Base-by-base conservation (phyloP, 2,888 invertebrate genomes). In the Harmothoe impar region DNA sequence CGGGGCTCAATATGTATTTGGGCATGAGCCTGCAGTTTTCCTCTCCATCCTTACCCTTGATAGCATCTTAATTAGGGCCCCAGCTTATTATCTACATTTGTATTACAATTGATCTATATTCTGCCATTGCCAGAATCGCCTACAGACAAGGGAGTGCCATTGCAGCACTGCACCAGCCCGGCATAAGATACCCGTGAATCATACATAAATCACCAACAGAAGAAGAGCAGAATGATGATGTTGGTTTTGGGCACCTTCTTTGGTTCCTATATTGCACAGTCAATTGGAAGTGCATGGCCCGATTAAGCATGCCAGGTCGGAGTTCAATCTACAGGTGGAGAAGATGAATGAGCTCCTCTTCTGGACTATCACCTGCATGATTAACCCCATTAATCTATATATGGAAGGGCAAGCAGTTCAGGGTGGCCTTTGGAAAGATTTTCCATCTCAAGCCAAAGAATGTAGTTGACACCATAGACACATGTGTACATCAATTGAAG, bases 171-270 rank as follows among this genome's bases (percentile, higher is more conserved):
- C n/a, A n/a, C 10, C 33, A 81, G 31, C 33, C 81, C 15, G 33
- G 31, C 81, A 20, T 81, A 81, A 31, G 43, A 81, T n/a, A 81
- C 81, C 81, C 17, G 17, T 35, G 81, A 81, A 23, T 25, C 81
- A 7, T 15, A 25, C 15, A 17, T n/a, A 31, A 15, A 81, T 31
- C 81, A 33, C 25, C 33, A 81, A 81, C 81, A 81, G 33, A 81
- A 81, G 43, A 20, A n/a, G 5, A 81, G 15, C 43, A 81, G 31
- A 33, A 81, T 81, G 81, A 81, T 81, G 81, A 31, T 31, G 3
- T 31, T 31, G 33, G 81, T 81, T 3, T 33, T 81, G 29, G 33
- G 81, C 43, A 35, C 43, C 12, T 81, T 81, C 31, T 35, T 81
- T 31, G 31, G 10, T n/a, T 81, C 12, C 33, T 35, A 81, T n/a